These are phyloP conservation scores for Thumatha senex DNA, from an alignment of 2,888 invertebrate species.

Conservation along the genomic window DNA sequence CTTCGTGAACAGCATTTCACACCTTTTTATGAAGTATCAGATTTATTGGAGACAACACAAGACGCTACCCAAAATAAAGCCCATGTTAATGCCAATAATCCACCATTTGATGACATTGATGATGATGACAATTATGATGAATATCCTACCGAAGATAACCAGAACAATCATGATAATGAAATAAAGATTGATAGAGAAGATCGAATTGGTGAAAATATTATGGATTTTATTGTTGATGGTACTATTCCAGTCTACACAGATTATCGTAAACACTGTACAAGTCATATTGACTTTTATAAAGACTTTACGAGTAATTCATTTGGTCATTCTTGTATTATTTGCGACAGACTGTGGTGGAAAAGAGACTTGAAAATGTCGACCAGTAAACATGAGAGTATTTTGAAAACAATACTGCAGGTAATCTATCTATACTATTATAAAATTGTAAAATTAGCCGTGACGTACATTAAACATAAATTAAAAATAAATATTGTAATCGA, in stretches of 20 bases:
- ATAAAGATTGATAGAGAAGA: constrained; percentile 34
- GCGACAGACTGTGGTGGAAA: constrained; percentile 31
- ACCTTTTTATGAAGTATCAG: constrained; percentile 16
- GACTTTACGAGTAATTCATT: too few relatives aligned
- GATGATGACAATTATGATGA: constrained; percentile 1
- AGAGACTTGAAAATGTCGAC: constrained; percentile 30
- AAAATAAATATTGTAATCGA: too few relatives aligned
- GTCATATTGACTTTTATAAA: too few relatives aligned
- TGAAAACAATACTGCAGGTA: constrained; percentile 31
- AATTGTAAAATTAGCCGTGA: too few relatives aligned
- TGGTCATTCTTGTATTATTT: constrained; percentile 29
- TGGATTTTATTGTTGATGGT: too few relatives aligned
- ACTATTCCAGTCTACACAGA: too few relatives aligned
- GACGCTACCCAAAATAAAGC: constrained; percentile 6
- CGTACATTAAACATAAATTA: too few relatives aligned
- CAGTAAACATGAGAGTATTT: constrained; percentile 29
- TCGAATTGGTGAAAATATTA: constrained; percentile 23
- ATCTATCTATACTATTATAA: too few relatives aligned
- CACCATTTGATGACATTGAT: constrained; percentile 1
- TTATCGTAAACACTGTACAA: too few relatives aligned
- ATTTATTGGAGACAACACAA: constrained; percentile 4
- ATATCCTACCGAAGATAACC: constrained; percentile 28
- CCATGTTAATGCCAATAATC: constrained; percentile 4
- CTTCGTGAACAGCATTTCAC: constrained; percentile 41
- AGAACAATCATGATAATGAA: constrained; percentile 36